Evolutionary conservation across 2,797 vertebrate species (phyloP).

Genomic region (Anniella stebbinsi): DNA sequence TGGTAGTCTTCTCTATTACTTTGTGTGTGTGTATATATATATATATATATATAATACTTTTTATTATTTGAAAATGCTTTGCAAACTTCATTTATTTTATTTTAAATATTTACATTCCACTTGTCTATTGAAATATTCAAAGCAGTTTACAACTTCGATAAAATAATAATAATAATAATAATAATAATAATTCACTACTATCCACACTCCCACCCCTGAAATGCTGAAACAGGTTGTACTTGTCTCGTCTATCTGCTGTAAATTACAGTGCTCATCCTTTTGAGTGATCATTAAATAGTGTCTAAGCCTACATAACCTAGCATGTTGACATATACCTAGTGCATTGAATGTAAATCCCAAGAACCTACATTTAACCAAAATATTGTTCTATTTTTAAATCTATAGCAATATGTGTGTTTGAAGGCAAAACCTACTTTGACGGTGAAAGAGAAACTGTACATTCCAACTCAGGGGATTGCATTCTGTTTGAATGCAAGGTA

Average conservation of each 20-base stretch:
- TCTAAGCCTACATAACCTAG: background rate
- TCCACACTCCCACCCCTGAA: background rate
- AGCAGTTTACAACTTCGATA: background rate
- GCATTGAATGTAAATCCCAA: conserved; percentile 9
- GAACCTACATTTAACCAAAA: background rate
- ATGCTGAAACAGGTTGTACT: background rate
- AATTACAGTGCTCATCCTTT: background rate
- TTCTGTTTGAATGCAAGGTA: conserved; percentile 94
- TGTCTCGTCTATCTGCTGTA: background rate
- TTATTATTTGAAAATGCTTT: background rate
- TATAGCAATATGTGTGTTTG: conserved; percentile 90
- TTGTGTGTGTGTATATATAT: background rate
- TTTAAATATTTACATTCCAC: too few species aligned
- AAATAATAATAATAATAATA: background rate
- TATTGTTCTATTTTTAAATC: conserved; percentile 46
- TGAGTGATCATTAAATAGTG: background rate
- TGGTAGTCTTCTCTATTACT: background rate
- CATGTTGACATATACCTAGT: conserved; percentile 23
- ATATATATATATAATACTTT: too few species aligned
- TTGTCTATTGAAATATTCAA: background rate
- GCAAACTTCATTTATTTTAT: background rate
- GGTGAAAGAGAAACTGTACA: conserved; percentile 89
- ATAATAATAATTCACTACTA: background rate
- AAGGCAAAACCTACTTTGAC: conserved; percentile 89
- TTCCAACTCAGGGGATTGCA: conserved; percentile 88